Percentiles rank a stretch among this genome's conserved stretches.
phyloP scores from a whole-genome alignment of 2,888 invertebrate species.

The Miltochrista miniata region DNA sequence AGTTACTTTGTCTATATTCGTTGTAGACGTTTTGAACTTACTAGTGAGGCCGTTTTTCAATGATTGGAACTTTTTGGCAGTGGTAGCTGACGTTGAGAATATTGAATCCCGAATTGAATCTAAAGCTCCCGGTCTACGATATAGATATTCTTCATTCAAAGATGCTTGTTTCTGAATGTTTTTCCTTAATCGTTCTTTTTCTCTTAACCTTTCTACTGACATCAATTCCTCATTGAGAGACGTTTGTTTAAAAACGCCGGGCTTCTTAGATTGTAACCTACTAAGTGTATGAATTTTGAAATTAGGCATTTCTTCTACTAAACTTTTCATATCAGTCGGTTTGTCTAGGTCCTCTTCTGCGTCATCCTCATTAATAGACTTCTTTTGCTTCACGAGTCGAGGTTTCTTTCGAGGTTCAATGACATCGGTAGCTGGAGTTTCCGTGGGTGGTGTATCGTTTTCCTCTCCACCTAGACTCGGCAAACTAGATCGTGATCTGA shows the following conservation, averaged over 20 bases:
- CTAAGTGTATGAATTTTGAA: conserved; percentile 80
- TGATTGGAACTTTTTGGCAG: conserved; percentile 89
- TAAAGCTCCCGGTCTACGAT: conserved; percentile 85
- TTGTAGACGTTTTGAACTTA: conserved; percentile 92
- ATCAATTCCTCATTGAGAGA: conserved; percentile 95
- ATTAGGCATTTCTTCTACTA: conserved; percentile 86
- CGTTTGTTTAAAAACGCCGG: conserved; percentile 90
- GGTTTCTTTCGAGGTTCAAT: conserved; percentile 86
- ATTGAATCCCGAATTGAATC: conserved; percentile 89
- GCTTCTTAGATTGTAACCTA: conserved; percentile 75
- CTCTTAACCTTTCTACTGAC: conserved; percentile 92
- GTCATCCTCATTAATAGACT: conserved; percentile 91
- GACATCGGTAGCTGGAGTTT: conserved; percentile 55
- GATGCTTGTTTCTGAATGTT: conserved; percentile 96
- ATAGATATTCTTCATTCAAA: conserved; percentile 93
- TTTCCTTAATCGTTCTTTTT: conserved; percentile 91
- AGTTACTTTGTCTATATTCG: conserved; percentile 92
- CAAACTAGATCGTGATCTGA: conserved; percentile 90
- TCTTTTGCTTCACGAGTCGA: conserved; percentile 93
- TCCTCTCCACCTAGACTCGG: conserved; percentile 85
- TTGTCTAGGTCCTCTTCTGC: conserved; percentile 86
- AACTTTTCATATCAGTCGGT: conserved; percentile 87
- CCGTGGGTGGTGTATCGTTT: conserved; percentile 51
- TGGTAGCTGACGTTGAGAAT: conserved; percentile 87
- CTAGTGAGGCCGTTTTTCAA: conserved; percentile 92